These are phyloP conservation scores for Alcedo quadribrachys DNA, from an alignment of 2,797 vertebrate species.

Conservation along the genomic window DNA sequence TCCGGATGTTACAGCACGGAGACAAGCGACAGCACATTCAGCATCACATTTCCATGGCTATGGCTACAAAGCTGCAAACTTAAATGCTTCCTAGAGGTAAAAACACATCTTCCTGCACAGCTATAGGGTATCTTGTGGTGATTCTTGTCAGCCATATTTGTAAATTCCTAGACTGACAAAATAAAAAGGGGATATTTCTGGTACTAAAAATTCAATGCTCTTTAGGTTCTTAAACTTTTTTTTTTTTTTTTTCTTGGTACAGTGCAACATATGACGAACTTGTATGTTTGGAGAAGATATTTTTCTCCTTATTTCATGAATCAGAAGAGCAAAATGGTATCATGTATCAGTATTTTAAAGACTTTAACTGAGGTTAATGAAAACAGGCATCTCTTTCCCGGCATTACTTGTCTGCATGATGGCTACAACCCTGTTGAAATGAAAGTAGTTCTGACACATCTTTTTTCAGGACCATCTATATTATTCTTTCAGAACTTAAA, in stretches of 20 bases:
- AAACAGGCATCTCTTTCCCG: not conserved
- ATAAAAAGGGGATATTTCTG: not conserved
- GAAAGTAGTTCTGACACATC: not conserved
- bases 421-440: not conserved
- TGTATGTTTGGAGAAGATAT: not conserved
- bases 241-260: not conserved
- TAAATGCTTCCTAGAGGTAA: not conserved
- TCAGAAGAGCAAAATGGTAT: not conserved
- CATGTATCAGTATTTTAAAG: not conserved
- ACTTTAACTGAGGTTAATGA: not conserved
- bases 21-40: not conserved
- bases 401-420: not conserved
- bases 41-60: not conserved
- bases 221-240: not conserved
- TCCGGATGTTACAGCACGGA: slow-evolving; percentile 13
- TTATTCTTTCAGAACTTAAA: not conserved
- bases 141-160: not conserved
- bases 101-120: not conserved
- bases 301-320: not conserved
- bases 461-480: not conserved
- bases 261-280: not conserved
- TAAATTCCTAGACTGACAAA: not conserved
- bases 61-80: not conserved
- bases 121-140: not conserved
- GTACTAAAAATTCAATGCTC: not conserved